These are phyloP conservation scores for Drosophila recens DNA, from an alignment of 2,888 invertebrate species.

Conservation along the genomic window DNA sequence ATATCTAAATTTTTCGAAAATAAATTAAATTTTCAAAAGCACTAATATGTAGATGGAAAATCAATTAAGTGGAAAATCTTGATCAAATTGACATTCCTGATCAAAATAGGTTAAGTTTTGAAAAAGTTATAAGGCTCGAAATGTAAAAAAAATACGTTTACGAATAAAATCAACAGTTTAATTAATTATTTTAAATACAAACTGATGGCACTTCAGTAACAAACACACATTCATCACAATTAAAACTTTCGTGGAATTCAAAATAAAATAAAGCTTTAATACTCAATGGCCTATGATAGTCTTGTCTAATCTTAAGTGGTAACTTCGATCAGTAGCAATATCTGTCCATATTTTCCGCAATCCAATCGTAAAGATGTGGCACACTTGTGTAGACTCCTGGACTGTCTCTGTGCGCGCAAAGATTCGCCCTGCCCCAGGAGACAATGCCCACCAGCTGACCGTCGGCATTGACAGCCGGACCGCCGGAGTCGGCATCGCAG, in stretches of 20 bases:
- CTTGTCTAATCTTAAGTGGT: not conserved
- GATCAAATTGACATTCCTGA: too few species aligned
- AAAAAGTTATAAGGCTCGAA: too few species aligned
- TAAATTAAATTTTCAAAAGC: too few species aligned
- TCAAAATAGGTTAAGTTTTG: too few species aligned
- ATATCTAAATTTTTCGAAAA: too few species aligned
- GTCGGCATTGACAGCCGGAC: conserved; percentile 75
- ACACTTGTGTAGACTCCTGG: conserved; percentile 90
- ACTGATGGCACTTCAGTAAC: too few species aligned
- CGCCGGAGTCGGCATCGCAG: conserved; percentile 83
- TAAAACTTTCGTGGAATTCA: not conserved
- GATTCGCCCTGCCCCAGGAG: conserved; percentile 85
- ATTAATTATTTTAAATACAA: too few species aligned
- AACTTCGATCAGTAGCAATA: conserved; percentile 57
- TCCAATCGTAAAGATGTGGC: conserved; percentile 64
- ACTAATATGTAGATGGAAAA: too few species aligned
- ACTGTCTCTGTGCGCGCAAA: conserved; percentile 86
- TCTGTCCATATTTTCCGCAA: conserved; percentile 53
- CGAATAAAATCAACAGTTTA: too few species aligned
- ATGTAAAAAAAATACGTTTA: too few species aligned
- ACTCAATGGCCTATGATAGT: conserved; percentile 34
- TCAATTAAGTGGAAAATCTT: too few species aligned
- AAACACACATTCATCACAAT: not conserved
- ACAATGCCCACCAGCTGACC: conserved; percentile 88
- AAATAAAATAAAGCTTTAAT: conserved; percentile 27